Evolutionary conservation across 2,797 vertebrate species (phyloP), one percentile per base, ranked within the genome.

Genomic region (Moxostoma hubbsi): DNA sequence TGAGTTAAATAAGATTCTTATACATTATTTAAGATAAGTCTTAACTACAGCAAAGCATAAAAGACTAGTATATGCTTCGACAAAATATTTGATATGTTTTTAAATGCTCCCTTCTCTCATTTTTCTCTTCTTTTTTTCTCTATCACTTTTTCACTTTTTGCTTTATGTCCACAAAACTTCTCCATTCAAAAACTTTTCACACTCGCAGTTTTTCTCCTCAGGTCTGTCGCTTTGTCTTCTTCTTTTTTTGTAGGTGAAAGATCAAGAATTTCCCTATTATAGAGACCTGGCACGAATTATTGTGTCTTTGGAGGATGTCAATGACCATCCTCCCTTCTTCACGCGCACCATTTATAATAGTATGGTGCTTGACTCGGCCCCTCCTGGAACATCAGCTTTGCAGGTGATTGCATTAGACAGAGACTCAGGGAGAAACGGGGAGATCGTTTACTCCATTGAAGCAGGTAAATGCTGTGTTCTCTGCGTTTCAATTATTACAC

Each of bases 261-360:
- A 99, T 89, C 97, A 99, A 73, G 97, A 99, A 87, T 96, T 98
- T 80, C 97, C 98, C 10, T 97, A 98, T 59, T 96, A 97, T 87
- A 96, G 97, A 66, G 97, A 97, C 93, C 94, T 96, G 70, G 96
- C 96, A 36, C 93, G 95, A 53, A 88, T 99, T 54, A 63, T 96
- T 53, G 81, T 99, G 68, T 94, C 94, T 0, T 95, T 99, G 83
- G 96, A 96, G 1, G 98, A 99, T 89, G 93, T 94, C 0, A 99
- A 99, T 9, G 97, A 99, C 85, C 98, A 99, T 0, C 91, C 95
- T 0, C 98, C 98, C 0, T 96, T 96, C 93, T 99, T 99, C 91
- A 98, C 96, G 71, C 95, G 91, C 79, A 91, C 95, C 2, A 88
- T 95, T 24, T 98, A 98, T 0, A 93, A 96, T 24, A 96, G 96